A percentile compares a stretch with the other conserved stretches of the same genome.
Evolutionary conservation across 2,888 invertebrate species (phyloP).

Genomic region (Pollenia angustigena): DNA sequence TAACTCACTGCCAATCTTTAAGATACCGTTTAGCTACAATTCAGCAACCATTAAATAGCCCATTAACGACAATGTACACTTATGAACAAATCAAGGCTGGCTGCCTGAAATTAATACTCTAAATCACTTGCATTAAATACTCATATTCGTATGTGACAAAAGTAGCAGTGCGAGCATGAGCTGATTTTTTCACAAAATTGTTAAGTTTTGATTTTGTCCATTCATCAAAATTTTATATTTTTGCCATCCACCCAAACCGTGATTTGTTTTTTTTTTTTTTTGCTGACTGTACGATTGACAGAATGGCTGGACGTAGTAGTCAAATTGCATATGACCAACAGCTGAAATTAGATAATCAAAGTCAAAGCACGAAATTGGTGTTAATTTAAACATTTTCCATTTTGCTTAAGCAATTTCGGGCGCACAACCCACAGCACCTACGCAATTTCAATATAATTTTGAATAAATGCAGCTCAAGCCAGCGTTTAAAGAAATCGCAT

Average conservation of each 20-base stretch:
- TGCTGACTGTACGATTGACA: not conserved
- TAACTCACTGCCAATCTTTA: not conserved
- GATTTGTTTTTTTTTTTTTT: slow-evolving; percentile 13
- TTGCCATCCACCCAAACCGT: slow-evolving; percentile 15
- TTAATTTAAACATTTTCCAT: slow-evolving; percentile 56
- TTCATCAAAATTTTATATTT: not conserved
- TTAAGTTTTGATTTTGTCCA: slow-evolving; percentile 35
- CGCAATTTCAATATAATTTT: slow-evolving; percentile 36
- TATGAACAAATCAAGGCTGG: slow-evolving; percentile 34
- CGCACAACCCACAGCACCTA: slow-evolving; percentile 23
- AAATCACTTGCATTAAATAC: slow-evolving; percentile 11
- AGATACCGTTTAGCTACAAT: not conserved
- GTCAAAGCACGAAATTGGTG: slow-evolving; percentile 66
- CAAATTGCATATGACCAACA: slow-evolving; percentile 7
- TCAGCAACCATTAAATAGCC: not conserved
- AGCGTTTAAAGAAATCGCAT: slow-evolving; percentile 25
- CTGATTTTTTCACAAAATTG: not conserved
- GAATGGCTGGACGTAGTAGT: not conserved
- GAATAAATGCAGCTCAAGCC: slow-evolving; percentile 41
- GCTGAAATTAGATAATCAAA: slow-evolving; percentile 34
- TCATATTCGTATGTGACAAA: not conserved
- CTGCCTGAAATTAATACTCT: not conserved
- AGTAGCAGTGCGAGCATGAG: not conserved
- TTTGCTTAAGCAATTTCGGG: slow-evolving; percentile 24
- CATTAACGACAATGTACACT: slow-evolving; percentile 4